Conservation (phyloP, 2,797 vertebrate species). For the Enoplosus armatus region DNA sequence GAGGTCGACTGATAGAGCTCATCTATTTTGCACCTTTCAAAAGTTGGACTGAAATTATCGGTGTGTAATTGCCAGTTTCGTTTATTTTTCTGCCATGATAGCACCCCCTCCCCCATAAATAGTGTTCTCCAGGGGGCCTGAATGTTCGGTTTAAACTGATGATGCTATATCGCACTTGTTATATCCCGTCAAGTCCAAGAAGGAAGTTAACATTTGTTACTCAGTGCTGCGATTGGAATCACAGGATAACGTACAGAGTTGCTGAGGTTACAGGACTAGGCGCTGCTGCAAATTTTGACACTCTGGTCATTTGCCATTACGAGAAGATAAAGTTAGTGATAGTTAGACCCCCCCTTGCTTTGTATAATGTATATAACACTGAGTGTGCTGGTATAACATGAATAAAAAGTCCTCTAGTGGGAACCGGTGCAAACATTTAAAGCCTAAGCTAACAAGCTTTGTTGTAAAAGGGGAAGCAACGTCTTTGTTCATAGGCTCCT, state of each 20-base stretch:
- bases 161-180: not conserved
- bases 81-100: not conserved
- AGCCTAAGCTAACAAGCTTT: too few species aligned
- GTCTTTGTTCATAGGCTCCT: not conserved
- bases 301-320: not conserved
- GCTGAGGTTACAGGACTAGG: too few species aligned
- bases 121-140: not conserved
- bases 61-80: not conserved
- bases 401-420: not conserved
- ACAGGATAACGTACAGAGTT: not conserved
- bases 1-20: not conserved
- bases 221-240: not conserved
- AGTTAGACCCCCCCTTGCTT: too few species aligned
- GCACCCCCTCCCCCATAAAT: too few species aligned
- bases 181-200: not conserved
- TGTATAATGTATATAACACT: not conserved
- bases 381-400: not conserved
- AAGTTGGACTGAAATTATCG: not conserved
- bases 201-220: not conserved
- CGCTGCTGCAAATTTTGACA: too few species aligned
- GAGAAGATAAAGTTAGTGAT: too few species aligned
- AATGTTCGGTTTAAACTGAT: not conserved
- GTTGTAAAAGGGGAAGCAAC: too few species aligned
- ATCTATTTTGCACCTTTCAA: not conserved
- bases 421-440: too few species aligned